These are phyloP conservation scores for Crax fasciolata DNA, from an alignment of 2,797 vertebrate genomes.

Conservation along the genomic window DNA sequence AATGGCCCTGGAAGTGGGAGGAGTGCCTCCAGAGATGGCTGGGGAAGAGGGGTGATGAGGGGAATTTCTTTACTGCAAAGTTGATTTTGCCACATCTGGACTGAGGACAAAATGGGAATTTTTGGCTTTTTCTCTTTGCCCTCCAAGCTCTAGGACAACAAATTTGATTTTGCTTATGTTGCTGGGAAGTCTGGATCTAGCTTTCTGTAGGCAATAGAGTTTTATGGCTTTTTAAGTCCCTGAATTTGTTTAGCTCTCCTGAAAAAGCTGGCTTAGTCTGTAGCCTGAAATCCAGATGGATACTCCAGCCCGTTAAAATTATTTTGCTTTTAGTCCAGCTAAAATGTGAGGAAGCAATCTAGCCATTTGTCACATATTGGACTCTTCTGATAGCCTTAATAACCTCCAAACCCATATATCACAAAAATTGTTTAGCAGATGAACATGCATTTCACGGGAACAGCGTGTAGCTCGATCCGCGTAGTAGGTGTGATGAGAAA, in stretches of 20 bases:
- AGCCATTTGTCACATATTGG: constrained; percentile 13
- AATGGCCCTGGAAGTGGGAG: background rate
- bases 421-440: constrained; percentile 2
- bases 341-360: background rate
- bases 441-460: constrained; percentile 3
- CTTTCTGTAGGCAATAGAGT: background rate
- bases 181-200: background rate
- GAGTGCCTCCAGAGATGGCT: background rate
- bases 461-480: background rate
- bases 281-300: constrained; percentile 20
- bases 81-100: background rate
- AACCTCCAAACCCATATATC: constrained; percentile 27
- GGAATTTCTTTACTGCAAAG: background rate
- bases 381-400: constrained; percentile 31
- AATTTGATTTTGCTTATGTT: background rate
- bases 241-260: background rate
- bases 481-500: constrained; percentile 60
- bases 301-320: background rate
- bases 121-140: background rate
- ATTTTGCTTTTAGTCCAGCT: constrained; percentile 47
- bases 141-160: background rate
- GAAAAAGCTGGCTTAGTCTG: background rate
- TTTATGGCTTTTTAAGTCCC: background rate
- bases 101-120: background rate
- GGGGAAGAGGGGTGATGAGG: background rate